Evolutionary conservation across 2,797 vertebrate genomes (phyloP).

Genomic region (Austrolebias charrua): DNA sequence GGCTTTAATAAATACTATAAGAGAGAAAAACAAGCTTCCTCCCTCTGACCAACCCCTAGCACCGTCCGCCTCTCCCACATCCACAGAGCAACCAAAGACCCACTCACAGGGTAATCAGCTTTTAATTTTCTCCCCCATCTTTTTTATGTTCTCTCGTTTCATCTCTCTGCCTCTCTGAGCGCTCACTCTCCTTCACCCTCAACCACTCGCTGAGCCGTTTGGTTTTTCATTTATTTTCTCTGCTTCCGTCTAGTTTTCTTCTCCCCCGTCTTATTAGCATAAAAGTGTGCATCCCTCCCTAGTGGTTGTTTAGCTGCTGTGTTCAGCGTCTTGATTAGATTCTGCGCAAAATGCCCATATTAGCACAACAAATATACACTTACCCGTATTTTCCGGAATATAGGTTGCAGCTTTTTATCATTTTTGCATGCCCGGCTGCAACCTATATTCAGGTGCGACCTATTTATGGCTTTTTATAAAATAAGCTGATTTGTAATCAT

Average conservation of each 20-base stretch:
- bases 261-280: constrained; percentile 54
- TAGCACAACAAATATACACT: constrained; percentile 74
- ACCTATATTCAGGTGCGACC: too few relatives aligned
- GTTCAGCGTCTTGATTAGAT: constrained; percentile 73
- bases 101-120: constrained; percentile 71
- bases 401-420: too few relatives aligned
- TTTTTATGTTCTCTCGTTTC: constrained; percentile 47
- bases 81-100: constrained; percentile 55
- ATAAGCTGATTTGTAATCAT: too few relatives aligned
- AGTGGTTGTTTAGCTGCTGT: constrained; percentile 71
- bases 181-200: constrained; percentile 37
- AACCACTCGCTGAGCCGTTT: constrained; percentile 28
- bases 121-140: constrained; percentile 63
- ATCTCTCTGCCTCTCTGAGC: constrained; percentile 33
- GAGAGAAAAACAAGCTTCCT: constrained; percentile 41
- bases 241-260: constrained; percentile 6
- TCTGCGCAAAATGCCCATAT: constrained; percentile 67
- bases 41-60: constrained; percentile 12
- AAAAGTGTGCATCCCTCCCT: constrained; percentile 63
- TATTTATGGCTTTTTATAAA: too few relatives aligned
- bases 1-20: constrained; percentile 62
- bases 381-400: too few relatives aligned
- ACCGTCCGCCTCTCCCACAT: constrained; percentile 16
- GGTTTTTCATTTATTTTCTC: constrained; percentile 27
- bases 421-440: too few relatives aligned